Evolutionary conservation across 2,797 vertebrate species (phyloP).

Genomic region (Amblyraja radiata): DNA sequence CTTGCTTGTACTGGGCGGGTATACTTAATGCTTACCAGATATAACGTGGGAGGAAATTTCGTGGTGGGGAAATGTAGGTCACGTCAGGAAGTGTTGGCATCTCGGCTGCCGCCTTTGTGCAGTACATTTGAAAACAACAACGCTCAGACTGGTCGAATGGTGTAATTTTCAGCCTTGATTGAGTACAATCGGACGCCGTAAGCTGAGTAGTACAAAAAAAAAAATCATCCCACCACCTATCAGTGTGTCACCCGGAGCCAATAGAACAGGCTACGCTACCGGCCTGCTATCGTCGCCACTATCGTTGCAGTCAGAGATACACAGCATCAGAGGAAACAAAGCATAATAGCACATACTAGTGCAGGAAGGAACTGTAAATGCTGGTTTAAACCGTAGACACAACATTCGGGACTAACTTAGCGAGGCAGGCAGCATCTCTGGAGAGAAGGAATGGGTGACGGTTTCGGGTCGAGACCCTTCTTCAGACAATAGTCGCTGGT

Average conservation of each 20-base stretch:
- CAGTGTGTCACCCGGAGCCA: neutral
- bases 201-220: neutral
- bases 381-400: too few relatives aligned
- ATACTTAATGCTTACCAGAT: neutral
- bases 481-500: neutral
- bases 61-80: conserved; percentile 6
- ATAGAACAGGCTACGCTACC: conserved; percentile 1
- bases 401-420: too few relatives aligned
- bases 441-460: too few relatives aligned
- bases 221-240: conserved; percentile 17
- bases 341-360: neutral
- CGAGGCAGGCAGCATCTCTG: too few relatives aligned
- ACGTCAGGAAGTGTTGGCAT: neutral
- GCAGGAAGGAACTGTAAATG: too few relatives aligned
- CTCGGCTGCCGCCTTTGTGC: neutral
- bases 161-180: conserved; percentile 32
- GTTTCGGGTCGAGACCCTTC: too few relatives aligned
- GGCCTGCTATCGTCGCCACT: neutral
- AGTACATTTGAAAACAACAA: neutral
- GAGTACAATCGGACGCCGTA: neutral
- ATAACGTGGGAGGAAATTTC: neutral
- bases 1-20: neutral
- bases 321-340: neutral
- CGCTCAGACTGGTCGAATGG: conserved; percentile 11
- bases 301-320: neutral